phyloP scores from a whole-genome alignment of 1,140 invertebrate species.

The Drosophila varians region DNA sequence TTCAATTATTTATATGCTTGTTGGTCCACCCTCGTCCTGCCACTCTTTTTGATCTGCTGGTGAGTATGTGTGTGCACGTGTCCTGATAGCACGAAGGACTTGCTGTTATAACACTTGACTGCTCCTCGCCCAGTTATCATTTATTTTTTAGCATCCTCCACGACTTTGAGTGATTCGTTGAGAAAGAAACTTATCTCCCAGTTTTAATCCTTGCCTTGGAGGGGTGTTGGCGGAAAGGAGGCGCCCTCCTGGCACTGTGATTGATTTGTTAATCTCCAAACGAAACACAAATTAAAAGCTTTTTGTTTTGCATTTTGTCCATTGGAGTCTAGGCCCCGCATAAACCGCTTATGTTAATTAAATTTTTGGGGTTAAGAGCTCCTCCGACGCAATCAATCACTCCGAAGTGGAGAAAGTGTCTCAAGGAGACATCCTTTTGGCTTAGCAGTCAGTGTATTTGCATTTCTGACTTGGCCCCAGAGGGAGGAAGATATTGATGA shows the following conservation, averaged over 20 bases:
- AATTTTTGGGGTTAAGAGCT: slow-evolving; percentile 48
- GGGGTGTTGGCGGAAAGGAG: not conserved
- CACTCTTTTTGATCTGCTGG: slow-evolving; percentile 1
- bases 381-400: slow-evolving; percentile 62
- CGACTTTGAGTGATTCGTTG: slow-evolving; percentile 72
- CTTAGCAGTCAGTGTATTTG: slow-evolving; percentile 55
- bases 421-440: slow-evolving; percentile 20
- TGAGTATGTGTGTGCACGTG: slow-evolving; percentile 62
- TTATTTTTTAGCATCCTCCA: slow-evolving; percentile 40
- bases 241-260: slow-evolving; percentile 24
- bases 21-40: slow-evolving; percentile 42
- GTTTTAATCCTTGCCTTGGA: slow-evolving; percentile 2
- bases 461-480: slow-evolving; percentile 40
- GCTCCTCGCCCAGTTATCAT: slow-evolving; percentile 61
- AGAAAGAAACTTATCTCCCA: slow-evolving; percentile 60
- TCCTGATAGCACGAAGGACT: slow-evolving; percentile 41
- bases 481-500: slow-evolving; percentile 52
- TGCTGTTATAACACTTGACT: slow-evolving; percentile 66
- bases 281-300: slow-evolving; percentile 58
- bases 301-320: slow-evolving; percentile 21
- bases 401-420: slow-evolving; percentile 3
- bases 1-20: slow-evolving; percentile 81
- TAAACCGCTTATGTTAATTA: slow-evolving; percentile 81
- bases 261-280: slow-evolving; percentile 67
- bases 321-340: not conserved